These are phyloP conservation scores for Drosophila ercepeae DNA, from an alignment of 1,140 invertebrate species.

Conservation along the genomic window DNA sequence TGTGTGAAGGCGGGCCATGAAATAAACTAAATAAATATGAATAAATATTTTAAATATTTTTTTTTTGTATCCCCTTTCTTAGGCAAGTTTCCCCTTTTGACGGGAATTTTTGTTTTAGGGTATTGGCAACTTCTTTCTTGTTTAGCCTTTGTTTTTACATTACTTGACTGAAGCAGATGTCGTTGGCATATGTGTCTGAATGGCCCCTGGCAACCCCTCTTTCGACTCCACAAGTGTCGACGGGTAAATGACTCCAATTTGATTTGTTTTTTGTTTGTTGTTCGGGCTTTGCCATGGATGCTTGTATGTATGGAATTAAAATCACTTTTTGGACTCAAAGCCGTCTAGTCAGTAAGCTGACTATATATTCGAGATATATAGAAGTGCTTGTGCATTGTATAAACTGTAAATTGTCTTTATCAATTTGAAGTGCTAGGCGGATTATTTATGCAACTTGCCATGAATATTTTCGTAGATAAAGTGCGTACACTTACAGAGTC, in stretches of 20 bases:
- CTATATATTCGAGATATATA: slow-evolving; percentile 4
- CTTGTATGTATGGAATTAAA: slow-evolving; percentile 54
- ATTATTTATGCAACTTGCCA: slow-evolving; percentile 78
- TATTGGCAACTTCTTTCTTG: slow-evolving; percentile 32
- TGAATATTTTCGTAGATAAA: slow-evolving; percentile 76
- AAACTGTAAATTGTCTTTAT: slow-evolving; percentile 80
- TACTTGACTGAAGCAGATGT: slow-evolving; percentile 46
- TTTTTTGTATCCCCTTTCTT: not conserved
- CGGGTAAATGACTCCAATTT: slow-evolving; percentile 79
- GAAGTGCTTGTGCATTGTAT: slow-evolving; percentile 53
- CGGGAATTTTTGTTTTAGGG: slow-evolving; percentile 10
- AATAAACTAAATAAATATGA: not conserved
- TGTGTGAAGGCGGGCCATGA: not conserved
- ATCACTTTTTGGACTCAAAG: slow-evolving; percentile 39
- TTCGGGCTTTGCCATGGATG: slow-evolving; percentile 45
- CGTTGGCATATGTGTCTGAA: slow-evolving; percentile 49
- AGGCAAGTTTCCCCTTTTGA: not conserved
- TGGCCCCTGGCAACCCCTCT: not conserved
- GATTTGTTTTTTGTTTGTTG: slow-evolving; percentile 60
- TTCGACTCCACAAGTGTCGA: slow-evolving; percentile 54
- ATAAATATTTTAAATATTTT: not conserved
- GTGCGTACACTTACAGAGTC: slow-evolving; percentile 51
- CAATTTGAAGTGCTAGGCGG: slow-evolving; percentile 77
- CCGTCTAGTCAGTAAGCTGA: slow-evolving; percentile 19
- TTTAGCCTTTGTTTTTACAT: slow-evolving; percentile 33